phyloP scores from a whole-genome alignment of 2,888 invertebrate genomes.

The Ctenicera cuprea region DNA sequence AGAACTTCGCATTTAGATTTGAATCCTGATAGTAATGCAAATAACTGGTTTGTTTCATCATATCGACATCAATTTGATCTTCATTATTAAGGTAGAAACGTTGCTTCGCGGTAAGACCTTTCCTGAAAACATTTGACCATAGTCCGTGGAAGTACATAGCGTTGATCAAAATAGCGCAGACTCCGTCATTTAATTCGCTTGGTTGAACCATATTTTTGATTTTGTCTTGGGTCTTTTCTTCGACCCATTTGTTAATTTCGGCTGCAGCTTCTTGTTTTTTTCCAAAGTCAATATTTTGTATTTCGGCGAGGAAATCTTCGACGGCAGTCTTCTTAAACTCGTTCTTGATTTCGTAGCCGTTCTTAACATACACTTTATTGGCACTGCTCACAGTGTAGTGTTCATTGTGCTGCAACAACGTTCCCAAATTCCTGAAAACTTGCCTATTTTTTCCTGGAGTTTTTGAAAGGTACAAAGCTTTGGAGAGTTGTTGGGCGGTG shows the following conservation, averaged over 20 bases:
- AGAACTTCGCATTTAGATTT: constrained; percentile 60
- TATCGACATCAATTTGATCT: constrained; percentile 60
- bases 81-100: constrained; percentile 60
- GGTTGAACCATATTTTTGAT: constrained; percentile 63
- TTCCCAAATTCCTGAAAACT: constrained; percentile 66
- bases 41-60: constrained; percentile 58
- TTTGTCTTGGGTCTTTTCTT: constrained; percentile 66
- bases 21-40: constrained; percentile 63
- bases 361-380: constrained; percentile 79
- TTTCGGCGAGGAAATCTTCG: constrained; percentile 78
- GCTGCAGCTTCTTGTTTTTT: constrained; percentile 59
- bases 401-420: constrained; percentile 72
- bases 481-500: constrained; percentile 62
- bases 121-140: constrained; percentile 59
- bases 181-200: constrained; percentile 56
- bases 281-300: constrained; percentile 70
- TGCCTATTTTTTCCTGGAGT: constrained; percentile 35
- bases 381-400: constrained; percentile 75
- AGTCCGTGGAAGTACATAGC: constrained; percentile 67
- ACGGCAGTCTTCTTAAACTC: constrained; percentile 76
- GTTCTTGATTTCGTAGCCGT: constrained; percentile 74
- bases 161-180: constrained; percentile 65
- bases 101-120: constrained; percentile 56
- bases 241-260: constrained; percentile 68
- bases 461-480: constrained; percentile 54